Percentiles rank a stretch among this genome's conserved stretches.
Evolutionary conservation across 2,113 vertebrate genomes (phyloP).

Genomic region (Cariama cristata): DNA sequence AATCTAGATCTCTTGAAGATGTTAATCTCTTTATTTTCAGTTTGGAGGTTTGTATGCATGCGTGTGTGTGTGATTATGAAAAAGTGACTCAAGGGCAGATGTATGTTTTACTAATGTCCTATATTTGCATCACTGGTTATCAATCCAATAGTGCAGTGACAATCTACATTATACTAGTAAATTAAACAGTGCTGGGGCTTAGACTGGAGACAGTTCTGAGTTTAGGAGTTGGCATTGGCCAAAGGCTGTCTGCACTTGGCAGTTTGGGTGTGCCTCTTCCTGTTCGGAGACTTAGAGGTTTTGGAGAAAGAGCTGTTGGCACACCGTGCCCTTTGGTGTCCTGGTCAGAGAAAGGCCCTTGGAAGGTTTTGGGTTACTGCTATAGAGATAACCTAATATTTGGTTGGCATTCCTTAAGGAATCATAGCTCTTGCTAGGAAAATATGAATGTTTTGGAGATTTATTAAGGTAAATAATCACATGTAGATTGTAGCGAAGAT

Average conservation of each 20-base stretch:
- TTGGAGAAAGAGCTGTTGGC: neutral
- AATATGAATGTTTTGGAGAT: neutral
- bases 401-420: neutral
- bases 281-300: neutral
- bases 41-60: neutral
- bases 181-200: neutral
- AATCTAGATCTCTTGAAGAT: neutral
- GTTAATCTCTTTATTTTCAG: neutral
- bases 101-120: neutral
- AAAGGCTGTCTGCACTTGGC: neutral
- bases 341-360: neutral
- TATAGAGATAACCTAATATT: rapidly evolving
- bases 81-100: neutral
- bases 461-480: neutral
- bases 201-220: neutral
- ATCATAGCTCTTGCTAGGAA: neutral
- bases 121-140: neutral
- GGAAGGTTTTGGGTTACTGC: neutral
- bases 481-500: neutral
- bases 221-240: neutral
- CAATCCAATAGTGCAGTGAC: neutral
- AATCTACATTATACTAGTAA: neutral
- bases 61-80: neutral
- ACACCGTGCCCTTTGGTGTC: neutral
- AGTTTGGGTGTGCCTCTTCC: neutral